Base-by-base conservation (phyloP, 2,113 vertebrate species). In the Octodon degus region DNA sequence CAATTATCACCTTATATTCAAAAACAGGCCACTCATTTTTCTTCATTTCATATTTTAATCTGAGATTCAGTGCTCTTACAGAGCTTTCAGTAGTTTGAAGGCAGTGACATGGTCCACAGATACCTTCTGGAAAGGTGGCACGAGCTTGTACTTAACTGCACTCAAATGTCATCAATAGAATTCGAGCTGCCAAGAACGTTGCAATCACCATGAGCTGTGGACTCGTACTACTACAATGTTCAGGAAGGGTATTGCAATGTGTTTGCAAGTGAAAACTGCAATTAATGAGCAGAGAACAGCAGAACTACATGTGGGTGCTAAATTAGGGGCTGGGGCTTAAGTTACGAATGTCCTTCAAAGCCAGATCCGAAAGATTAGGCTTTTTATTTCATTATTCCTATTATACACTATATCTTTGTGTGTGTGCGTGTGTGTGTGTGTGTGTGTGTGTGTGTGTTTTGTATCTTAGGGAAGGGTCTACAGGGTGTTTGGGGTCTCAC, bases 301-400 rank as follows among this genome's bases (percentile, higher is more conserved):
- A 93, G 40, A 43, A 7, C 65, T 16, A 7, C 16, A 37, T 13
- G 10, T 53, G 86, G 53, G 47, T 76, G 17, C 25, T 81, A 16
- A 80, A 40, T 65, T 93, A 77, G 60, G 25, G 16, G 24, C 37
- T 13, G 47, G 27, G 4, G 4, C 11, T 72, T 19, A 53, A 94
- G 63, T 89, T 62, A 60, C 4, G 2, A 20, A 94, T 83, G 40
- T 77, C n/a, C 34, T 85, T 88, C 72, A 79, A 90, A 93, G 12
- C 20, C 14, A 86, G 2, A 32, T 84, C 53, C 65, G 84, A 22
- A n/a, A 89, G 14, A 62, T 77, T 81, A 65, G 53, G 70, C 9
- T 65, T 74, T 80, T 62, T 43, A 25, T 89, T 81, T 76, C 72
- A 34, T 74, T 84, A 43, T 37, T 90, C 92, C 86, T 94, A 91